Evolutionary conservation across 2,797 vertebrate species (phyloP), one percentile per base, ranked within the genome.

Genomic region (Melanotaenia pygmaea): DNA sequence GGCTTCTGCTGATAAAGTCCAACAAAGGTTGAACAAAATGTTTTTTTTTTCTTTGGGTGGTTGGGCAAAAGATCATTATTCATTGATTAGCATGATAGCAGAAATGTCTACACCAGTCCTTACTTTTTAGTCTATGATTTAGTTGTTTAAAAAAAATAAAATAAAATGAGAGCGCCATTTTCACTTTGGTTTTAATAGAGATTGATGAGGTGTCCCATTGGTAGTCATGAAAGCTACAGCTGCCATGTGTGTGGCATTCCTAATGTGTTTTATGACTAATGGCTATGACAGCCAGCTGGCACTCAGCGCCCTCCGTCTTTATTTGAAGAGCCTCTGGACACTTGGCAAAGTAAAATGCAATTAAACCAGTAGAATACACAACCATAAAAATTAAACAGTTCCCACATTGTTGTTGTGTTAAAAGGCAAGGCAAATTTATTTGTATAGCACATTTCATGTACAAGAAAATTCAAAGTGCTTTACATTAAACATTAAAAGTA

Each of bases 1-100:
- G 87, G 83, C 67, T 86, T 75, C 83, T 73, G 76, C 87, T 86
- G 89, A 91, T 92, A 86, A 91, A 86, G 84, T 89, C 89, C 77
- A 82, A 76, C 71, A 73, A 82, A 83, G 72, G 74, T 63, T 59
- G 72, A 86, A 80, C 84, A 86, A 81, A 74, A 74, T 51, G 69
- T 62, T 72, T 71, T 76, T 69, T 77, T 66, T 66, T 70, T 34
- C 26, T 28, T 26, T 14, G 13, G 53, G 2, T 72, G 69, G 74
- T 64, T 59, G 59, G 65, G 65, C 59, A 83, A 79, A 80, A 66
- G 14, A 73, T 87, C 43, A 45, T 56, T 72, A 79, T 87, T 76
- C 71, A 51, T 81, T 35, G 10, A 50, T 54, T 22, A 14, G 58
- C 28, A 2, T 73, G 58, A 72, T 26, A 26, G n/a, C 35, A 67